Base-by-base conservation (phyloP, 2,888 invertebrate species). In the Drosophila mulleri region DNA sequence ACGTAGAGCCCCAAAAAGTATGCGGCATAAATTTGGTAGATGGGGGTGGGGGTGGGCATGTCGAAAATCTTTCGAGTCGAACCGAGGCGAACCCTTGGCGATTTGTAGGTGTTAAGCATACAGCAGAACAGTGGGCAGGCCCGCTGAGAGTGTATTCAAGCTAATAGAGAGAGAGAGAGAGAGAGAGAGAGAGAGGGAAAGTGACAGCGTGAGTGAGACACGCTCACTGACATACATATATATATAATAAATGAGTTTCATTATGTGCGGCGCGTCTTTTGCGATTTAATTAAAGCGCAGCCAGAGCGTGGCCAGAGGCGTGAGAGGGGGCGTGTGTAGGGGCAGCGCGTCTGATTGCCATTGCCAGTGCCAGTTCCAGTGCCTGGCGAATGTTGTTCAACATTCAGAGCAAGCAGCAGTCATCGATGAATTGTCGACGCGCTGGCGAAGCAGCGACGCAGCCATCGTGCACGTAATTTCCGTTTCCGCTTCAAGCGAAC, bases 391-490 rank as follows among this genome's bases (percentile, higher is more conserved):
- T 70, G 63, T 56, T 63, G 44, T 42, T 44, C 62, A 83, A 45
- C 45, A 41, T 54, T 41, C 58, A 14, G 26, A 42, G 42, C 56
- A 26, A 11, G 39, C 42, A 42, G 8, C n/a, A 42, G 42, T 18
- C n/a, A 82, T 88, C 90, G 86, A 89, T 84, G 90, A 89, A 84
- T 84, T 84, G 88, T 66, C 71, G 62, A 53, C 29, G 29, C 53
- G n/a, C n/a, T 64, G 81, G 45, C 45, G 45, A 0, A 4, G 35
- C 35, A 37, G 68, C 58, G 47, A 68, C 65, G 82, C 87, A 76
- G 82, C 62, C 68, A 72, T 68, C 90, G 83, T 85, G 83, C 90
- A 88, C 90, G 90, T 85, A 85, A 85, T 90, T 90, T 85, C 90
- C 84, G 90, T 88, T 89, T 90, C 84, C 84, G 90, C 86, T 88